Evolutionary conservation across 2,888 invertebrate species (phyloP).

Genomic region (Alloscopus bannaensis): DNA sequence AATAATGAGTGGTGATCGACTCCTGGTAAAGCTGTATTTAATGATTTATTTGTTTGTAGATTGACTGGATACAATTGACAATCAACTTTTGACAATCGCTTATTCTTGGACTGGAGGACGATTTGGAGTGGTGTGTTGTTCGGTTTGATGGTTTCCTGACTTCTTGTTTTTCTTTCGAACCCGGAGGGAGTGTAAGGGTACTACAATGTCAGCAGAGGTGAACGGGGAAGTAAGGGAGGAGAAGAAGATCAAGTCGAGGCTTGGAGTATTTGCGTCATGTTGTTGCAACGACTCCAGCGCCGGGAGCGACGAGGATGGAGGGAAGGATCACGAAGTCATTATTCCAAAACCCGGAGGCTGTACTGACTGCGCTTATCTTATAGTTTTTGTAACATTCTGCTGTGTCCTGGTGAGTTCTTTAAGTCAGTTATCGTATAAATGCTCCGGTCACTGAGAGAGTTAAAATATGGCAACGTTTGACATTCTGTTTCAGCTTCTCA

Average conservation of each 20-base stretch:
- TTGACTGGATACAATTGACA: too few species aligned
- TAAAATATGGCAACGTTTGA: constrained; percentile 87
- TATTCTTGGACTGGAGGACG: too few species aligned
- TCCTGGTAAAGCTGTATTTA: too few species aligned
- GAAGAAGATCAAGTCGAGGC: constrained; percentile 9
- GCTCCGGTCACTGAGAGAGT: neutral
- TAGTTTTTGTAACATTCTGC: constrained; percentile 87
- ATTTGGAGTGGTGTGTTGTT: too few species aligned
- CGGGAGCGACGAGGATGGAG: constrained; percentile 30
- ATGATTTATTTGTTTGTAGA: too few species aligned
- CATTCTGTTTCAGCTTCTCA: too few species aligned
- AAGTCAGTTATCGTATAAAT: neutral
- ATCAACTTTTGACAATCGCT: too few species aligned
- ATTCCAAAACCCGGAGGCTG: constrained; percentile 79
- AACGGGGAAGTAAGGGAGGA: neutral
- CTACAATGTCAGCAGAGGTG: neutral
- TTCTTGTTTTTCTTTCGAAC: too few species aligned
- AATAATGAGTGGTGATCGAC: too few species aligned
- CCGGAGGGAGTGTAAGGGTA: too few species aligned
- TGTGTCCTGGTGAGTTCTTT: constrained; percentile 86
- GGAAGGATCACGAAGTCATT: constrained; percentile 48
- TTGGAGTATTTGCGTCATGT: constrained; percentile 55
- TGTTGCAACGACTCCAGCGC: constrained; percentile 48
- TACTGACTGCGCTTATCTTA: constrained; percentile 89
- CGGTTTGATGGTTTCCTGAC: too few species aligned